Base-by-base conservation (phyloP, 2,888 invertebrate genomes). In the Ophion slaviceki region DNA sequence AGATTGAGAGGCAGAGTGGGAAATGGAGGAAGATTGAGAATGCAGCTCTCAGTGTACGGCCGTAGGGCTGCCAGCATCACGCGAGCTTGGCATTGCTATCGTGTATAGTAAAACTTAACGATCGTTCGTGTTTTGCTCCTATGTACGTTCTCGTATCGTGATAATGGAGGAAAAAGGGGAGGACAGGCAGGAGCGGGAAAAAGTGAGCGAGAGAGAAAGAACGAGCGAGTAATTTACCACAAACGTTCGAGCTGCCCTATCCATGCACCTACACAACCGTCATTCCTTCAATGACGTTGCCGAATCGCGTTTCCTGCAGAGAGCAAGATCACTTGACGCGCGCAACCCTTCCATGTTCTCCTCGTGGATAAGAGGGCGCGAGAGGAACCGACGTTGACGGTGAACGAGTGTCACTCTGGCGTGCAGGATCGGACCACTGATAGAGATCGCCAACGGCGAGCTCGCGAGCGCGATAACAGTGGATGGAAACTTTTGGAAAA, bases 101-200 rank as follows among this genome's bases (percentile, higher is more conserved):
- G 77, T 77, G 80, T 74, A 83, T 68, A 78, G 83, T 86, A 75
- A 83, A 86, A 86, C 80, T 86, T 86, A 83, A 83, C 86, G 86
- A 86, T 80, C 83, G 71, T 24, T 67, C 61, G 80, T 75, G 61
- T 80, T 62, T 47, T 57, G 36, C 32, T 53, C 57, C 40, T 72
- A 47, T 28, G 47, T 36, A 57, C 45, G 71, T 76, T 17, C 68
- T 72, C 80, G 47, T 80, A 66, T 83, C 59, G 57, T 45, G 77
- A 80, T 68, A 32, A 47, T 32, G n/a, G 36, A 32, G 57, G 68
- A 32, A n/a, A 17, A n/a, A 68, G 61, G 40, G 8, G 8, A 8
- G 40, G 40, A 40, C 40, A 40, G 8, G 40, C 40, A 20, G 36
- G 45, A 45, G 61, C 14, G 36, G 57, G 20, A 64, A 28, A 47